Conservation (phyloP, 2,888 invertebrate genomes). For the Cosmia trapezina region DNA sequence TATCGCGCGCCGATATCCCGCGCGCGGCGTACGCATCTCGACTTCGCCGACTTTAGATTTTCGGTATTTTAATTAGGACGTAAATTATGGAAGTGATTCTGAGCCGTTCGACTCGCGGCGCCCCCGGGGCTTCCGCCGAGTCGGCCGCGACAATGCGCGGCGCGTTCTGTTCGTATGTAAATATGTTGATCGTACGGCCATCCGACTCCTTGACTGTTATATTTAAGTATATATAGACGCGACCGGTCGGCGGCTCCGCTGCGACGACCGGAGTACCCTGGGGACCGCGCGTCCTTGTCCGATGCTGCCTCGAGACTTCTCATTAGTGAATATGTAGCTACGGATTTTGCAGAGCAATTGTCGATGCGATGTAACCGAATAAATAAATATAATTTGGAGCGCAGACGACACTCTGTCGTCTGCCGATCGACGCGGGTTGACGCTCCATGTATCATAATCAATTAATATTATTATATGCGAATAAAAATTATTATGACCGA, state of each 20-base stretch:
- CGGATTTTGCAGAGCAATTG: slow-evolving; percentile 84
- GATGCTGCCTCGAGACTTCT: slow-evolving; percentile 88
- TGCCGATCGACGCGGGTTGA: slow-evolving; percentile 78
- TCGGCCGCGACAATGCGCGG: slow-evolving; percentile 72
- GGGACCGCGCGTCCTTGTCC: slow-evolving; percentile 80
- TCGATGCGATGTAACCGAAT: slow-evolving; percentile 88
- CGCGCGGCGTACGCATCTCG: slow-evolving; percentile 59
- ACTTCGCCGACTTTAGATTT: slow-evolving; percentile 77
- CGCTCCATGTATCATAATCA: slow-evolving; percentile 90
- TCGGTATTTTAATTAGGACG: slow-evolving; percentile 88
- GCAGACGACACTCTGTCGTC: slow-evolving; percentile 75
- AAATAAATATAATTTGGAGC: slow-evolving; percentile 87
- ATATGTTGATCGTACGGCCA: slow-evolving; percentile 85
- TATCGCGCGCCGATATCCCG: slow-evolving; percentile 51
- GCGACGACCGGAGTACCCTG: slow-evolving; percentile 76
- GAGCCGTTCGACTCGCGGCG: slow-evolving; percentile 80
- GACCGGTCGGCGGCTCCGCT: slow-evolving; percentile 82
- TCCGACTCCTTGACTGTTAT: slow-evolving; percentile 88
- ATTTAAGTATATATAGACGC: slow-evolving; percentile 86
- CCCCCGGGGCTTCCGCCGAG: slow-evolving; percentile 61
- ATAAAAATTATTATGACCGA: slow-evolving; percentile 89
- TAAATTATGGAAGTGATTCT: slow-evolving; percentile 89
- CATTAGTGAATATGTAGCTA: slow-evolving; percentile 90
- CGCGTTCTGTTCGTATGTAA: slow-evolving; percentile 85
- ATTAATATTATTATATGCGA: slow-evolving; percentile 90